Conservation (phyloP, 2,888 invertebrate species). For the Fragum sueziense region DNA sequence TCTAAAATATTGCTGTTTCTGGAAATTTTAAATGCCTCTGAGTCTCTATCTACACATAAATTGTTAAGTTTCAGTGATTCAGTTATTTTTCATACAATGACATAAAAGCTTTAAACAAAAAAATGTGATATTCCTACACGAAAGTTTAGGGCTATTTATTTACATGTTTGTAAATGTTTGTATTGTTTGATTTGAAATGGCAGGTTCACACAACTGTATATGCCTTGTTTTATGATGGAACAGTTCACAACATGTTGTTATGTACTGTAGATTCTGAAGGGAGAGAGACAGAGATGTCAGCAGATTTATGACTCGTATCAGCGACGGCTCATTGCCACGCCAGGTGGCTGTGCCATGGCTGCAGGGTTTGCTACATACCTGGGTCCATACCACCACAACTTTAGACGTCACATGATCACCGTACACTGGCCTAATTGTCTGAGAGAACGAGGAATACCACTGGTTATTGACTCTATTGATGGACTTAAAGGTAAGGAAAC, state of each 20-base stretch:
- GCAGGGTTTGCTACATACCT: conserved; percentile 80
- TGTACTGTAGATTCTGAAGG: conserved; percentile 72
- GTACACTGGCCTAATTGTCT: conserved; percentile 82
- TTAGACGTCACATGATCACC: conserved; percentile 80
- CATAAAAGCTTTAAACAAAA: no score
- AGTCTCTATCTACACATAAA: no score
- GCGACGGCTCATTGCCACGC: conserved; percentile 74
- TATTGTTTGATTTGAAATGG: not conserved
- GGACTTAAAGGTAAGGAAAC: conserved; percentile 77
- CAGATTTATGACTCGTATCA: conserved; percentile 78
- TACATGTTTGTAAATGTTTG: not conserved
- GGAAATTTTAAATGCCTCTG: no score
- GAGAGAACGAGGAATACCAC: conserved; percentile 80
- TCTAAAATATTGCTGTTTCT: no score
- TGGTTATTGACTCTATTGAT: conserved; percentile 81
- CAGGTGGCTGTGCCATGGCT: conserved; percentile 80
- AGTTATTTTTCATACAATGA: no score
- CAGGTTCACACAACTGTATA: no score
- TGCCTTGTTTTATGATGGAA: no score
- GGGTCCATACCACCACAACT: conserved; percentile 81
- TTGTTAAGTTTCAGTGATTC: no score
- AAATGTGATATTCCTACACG: no score
- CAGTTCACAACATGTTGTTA: no score
- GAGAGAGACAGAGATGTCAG: conserved; percentile 75
- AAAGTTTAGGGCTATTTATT: not conserved